Conservation (phyloP, 2,888 invertebrate genomes). For the Doris montereyensis region DNA sequence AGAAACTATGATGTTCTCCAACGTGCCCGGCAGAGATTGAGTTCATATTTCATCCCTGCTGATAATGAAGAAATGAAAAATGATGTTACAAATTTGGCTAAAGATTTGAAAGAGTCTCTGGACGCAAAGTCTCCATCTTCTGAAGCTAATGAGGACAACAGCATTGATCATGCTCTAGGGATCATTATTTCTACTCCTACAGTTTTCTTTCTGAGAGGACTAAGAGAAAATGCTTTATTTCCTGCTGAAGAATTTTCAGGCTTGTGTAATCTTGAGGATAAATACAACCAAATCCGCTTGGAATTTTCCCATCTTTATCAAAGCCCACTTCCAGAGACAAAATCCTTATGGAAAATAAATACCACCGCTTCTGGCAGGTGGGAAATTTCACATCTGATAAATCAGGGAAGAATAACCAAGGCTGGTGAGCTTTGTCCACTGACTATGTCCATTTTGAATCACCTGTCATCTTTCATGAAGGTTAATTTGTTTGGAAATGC, state of each 20-base stretch:
- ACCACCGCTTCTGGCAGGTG: slow-evolving; percentile 60
- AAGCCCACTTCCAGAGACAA: slow-evolving; percentile 17
- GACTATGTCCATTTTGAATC: slow-evolving; percentile 54
- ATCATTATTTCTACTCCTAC: slow-evolving; percentile 36
- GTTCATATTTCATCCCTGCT: slow-evolving; percentile 31
- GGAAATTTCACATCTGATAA: slow-evolving; percentile 64
- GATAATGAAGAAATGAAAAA: neutral
- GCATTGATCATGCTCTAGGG: neutral
- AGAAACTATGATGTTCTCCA: slow-evolving; percentile 40
- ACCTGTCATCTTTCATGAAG: slow-evolving; percentile 57
- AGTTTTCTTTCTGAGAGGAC: slow-evolving; percentile 44
- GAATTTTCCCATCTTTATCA: slow-evolving; percentile 44
- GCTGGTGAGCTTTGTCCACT: slow-evolving; percentile 59
- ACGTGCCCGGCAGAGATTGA: slow-evolving; percentile 43
- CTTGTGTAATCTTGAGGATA: slow-evolving; percentile 28
- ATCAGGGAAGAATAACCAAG: slow-evolving; percentile 61
- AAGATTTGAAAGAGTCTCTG: slow-evolving; percentile 25
- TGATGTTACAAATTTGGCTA: slow-evolving; percentile 18
- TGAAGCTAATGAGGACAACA: neutral
- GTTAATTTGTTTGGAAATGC: slow-evolving; percentile 69
- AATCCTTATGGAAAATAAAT: slow-evolving; percentile 59
- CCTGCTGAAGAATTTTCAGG: slow-evolving; percentile 34
- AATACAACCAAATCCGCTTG: slow-evolving; percentile 32
- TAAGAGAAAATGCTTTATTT: slow-evolving; percentile 44
- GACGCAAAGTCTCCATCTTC: too few species aligned